Percentiles rank a stretch among this genome's conserved stretches.
phyloP scores from a whole-genome alignment of 2,888 invertebrate genomes.

The Amblyteles armatorius region DNA sequence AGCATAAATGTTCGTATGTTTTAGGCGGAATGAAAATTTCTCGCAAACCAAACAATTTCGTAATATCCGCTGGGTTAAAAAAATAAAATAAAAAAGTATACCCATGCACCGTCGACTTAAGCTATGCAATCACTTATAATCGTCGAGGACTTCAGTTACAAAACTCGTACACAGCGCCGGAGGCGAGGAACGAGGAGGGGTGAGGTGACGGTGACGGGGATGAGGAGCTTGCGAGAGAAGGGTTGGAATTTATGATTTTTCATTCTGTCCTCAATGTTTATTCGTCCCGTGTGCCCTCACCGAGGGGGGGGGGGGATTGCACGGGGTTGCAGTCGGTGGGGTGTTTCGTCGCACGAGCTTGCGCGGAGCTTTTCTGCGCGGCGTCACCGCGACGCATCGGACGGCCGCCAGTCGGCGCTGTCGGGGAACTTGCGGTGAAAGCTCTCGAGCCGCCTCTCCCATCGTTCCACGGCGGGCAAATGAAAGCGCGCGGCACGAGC shows the following conservation, averaged over 20 bases:
- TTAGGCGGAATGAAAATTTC: not conserved
- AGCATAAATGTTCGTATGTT: no score
- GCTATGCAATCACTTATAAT: conserved; percentile 24
- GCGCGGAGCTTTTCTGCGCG: conserved; percentile 73
- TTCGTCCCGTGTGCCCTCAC: conserved; percentile 31
- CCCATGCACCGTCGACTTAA: conserved; percentile 5
- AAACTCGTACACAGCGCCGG: conserved; percentile 35
- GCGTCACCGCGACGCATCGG: conserved; percentile 67
- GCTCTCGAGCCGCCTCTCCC: conserved; percentile 70
- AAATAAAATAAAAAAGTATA: not conserved
- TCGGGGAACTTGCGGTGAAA: conserved; percentile 77
- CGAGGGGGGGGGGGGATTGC: not conserved
- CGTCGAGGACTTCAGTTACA: conserved; percentile 19
- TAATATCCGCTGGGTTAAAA: not conserved
- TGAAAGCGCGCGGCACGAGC: conserved; percentile 71
- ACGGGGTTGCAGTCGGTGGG: conserved; percentile 41
- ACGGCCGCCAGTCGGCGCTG: conserved; percentile 80
- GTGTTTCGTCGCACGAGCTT: conserved; percentile 69
- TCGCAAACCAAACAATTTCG: not conserved
- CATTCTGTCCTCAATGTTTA: conserved; percentile 66
- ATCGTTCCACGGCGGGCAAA: conserved; percentile 72
- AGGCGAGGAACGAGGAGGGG: not conserved
- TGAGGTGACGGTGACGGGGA: not conserved
- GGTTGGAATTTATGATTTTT: conserved; percentile 65
- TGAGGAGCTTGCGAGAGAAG: conserved; percentile 6